Base-by-base conservation (phyloP, 2,888 invertebrate genomes). In the Flexamia atlantica region DNA sequence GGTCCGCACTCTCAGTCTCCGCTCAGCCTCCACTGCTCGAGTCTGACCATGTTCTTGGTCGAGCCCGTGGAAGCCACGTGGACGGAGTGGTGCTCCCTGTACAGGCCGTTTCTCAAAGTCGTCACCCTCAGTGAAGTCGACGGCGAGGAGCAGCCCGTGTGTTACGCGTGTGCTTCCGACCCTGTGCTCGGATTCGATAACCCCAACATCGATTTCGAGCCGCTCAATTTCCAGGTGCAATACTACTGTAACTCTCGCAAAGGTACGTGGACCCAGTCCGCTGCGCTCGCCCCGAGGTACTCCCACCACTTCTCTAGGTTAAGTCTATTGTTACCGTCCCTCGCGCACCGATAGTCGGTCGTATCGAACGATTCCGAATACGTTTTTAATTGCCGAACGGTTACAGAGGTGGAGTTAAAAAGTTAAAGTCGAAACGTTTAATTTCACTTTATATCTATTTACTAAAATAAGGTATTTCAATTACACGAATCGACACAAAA, bases 81-180 rank as follows among this genome's bases (percentile, higher is more conserved):
- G 92, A 90, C 90, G 85, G 92, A 93, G 85, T 84, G 91, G 23
- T 90, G 92, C n/a, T 90, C 89, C 72, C 89, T 93, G 79, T 93
- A 92, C 89, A 89, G 92, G 85, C 92, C 92, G 87, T 90, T 90
- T 68, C 91, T 89, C 74, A 93, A 93, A 90, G 92, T 91, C 87
- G 90, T 95, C 87, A 94, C 94, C 17, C 92, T 94, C 87, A 95
- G 95, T 57, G 93, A 93, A 88, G 88, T 92, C 80, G 95, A 95
- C 88, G 91, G 91, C 86, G 92, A 93, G 87, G 94, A 91, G 86
- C 89, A 89, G 42, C 93, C 94, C 0, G 91, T 94, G 84, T 93
- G 94, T 86, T 94, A 93, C 88, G 90, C 91, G 64, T 92, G 92
- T 88, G 90, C 92, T 0, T 93, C 87, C 70, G 87, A 85, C 83